Base-by-base conservation (phyloP, 2,797 vertebrate species). In the Thalassophryne amazonica region DNA sequence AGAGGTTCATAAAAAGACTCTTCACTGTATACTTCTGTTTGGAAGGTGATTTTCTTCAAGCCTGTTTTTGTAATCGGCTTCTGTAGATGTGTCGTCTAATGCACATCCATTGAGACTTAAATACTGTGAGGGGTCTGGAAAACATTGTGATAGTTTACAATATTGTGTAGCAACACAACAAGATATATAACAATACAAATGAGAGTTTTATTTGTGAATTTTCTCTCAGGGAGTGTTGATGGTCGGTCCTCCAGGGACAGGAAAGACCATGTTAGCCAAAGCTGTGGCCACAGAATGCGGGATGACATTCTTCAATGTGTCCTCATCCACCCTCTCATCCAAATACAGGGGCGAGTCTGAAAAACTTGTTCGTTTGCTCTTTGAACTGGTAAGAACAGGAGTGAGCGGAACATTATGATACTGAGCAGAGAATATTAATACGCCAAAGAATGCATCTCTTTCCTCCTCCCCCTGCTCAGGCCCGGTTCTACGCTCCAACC, bases 221-320 rank as follows among this genome's bases (percentile, higher is more conserved):
- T 29, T 69, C 21, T 73, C 19, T 50, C 32, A 99, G 97, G 97
- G 97, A 0, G 95, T 99, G 35, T 81, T 99, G 65, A 98, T 99
- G 97, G 95, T 99, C 5, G 97, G 97, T 13, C 97, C 97, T 11
- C 97, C 97, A 4, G 97, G 97, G 19, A 99, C 96, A 7, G 97
- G 97, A 16, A 99, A 99, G 90, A 99, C 97, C 18, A 95, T 99
- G 95, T 71, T 99, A 13, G 97, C 97, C 6, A 99, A 99, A 91
- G 97, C 97, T 9, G 97, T 99, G 61, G 97, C 97, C 68, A 98
- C 97, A 0, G 97, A 99, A 69, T 99, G 97, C 58, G 95, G 95
- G 43, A 98, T 95, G 10, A 98, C 96, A 0, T 99, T 99, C 86
- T 98, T 99, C 85, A 99, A 97, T 0, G 93, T 99, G 48, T 99